These are phyloP conservation scores for Stichodactyla helianthus DNA, from an alignment of 64 coral and sea anemone species.

Conservation along the genomic window DNA sequence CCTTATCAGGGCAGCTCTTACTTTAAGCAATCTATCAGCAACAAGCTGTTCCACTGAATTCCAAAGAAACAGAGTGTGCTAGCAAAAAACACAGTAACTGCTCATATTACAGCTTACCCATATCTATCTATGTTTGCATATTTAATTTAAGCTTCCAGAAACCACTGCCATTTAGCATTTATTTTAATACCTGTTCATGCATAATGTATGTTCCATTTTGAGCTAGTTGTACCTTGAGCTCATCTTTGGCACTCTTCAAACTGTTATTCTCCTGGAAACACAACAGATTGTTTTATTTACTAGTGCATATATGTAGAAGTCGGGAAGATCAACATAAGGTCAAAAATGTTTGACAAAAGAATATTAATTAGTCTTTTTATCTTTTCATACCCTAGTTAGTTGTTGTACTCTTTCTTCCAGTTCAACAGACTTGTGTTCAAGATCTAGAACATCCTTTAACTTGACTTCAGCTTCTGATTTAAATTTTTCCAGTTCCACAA, in stretches of 20 bases:
- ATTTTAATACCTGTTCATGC: conserved; percentile 13
- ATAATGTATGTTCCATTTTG: conserved; percentile 49
- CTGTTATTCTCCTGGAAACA: conserved; percentile 55
- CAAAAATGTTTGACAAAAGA: neutral
- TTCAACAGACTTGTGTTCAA: conserved; percentile 44
- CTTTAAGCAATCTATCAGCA: too few species aligned
- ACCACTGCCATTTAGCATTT: neutral
- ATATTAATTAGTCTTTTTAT: neutral
- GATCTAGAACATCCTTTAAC: conserved; percentile 33
- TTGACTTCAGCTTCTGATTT: conserved; percentile 45
- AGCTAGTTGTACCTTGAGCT: conserved; percentile 62
- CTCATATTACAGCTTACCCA: neutral
- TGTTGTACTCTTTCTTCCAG: conserved; percentile 49
- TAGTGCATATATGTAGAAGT: neutral
- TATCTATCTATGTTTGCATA: neutral
- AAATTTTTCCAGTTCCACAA: conserved; percentile 34
- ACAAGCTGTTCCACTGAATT: too few species aligned
- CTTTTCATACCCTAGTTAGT: conserved; percentile 27
- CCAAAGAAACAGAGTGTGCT: too few species aligned
- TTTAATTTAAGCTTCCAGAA: neutral
- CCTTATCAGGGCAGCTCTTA: too few species aligned
- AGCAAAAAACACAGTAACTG: too few species aligned
- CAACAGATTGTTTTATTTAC: neutral
- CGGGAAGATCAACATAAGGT: neutral
- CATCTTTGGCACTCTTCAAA: conserved; percentile 58